A percentile compares a stretch with the other conserved stretches of the same genome.
phyloP scores from a whole-genome alignment of 2,888 invertebrate species.

The Oxyteleia sp. region DNA sequence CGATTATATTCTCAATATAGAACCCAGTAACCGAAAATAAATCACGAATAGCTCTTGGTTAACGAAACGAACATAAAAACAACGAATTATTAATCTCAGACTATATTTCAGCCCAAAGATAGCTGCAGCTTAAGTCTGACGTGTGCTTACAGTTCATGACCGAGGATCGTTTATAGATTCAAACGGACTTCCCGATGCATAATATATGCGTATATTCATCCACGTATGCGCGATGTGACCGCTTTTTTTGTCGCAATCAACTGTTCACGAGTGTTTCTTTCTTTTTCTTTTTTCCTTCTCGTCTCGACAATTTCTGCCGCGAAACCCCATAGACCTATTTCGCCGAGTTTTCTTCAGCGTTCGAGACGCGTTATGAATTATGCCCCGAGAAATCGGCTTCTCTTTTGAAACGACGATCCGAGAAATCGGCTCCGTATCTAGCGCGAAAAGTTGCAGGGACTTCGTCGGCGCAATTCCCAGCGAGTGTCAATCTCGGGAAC shows the following conservation, averaged over 20 bases:
- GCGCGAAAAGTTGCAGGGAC: conserved; percentile 55
- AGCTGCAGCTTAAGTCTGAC: conserved; percentile 74
- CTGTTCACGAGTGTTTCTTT: conserved; percentile 25
- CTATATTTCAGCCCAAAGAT: conserved; percentile 80
- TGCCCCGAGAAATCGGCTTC: not conserved
- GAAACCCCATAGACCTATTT: conserved; percentile 2
- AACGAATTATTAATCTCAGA: conserved; percentile 82
- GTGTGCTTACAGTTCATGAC: conserved; percentile 72
- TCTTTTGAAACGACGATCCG: conserved; percentile 10
- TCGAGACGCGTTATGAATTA: not conserved
- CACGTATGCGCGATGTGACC: conserved; percentile 71
- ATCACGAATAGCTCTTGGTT: conserved; percentile 16
- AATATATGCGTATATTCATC: conserved; percentile 79
- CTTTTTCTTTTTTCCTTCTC: no score
- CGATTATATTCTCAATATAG: no score
- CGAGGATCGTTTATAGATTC: conserved; percentile 74
- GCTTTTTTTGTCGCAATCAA: conserved; percentile 63
- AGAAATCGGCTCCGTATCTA: conserved; percentile 14
- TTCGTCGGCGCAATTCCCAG: conserved; percentile 50
- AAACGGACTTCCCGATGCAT: conserved; percentile 75
- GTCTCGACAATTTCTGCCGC: conserved; percentile 38
- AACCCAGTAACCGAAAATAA: conserved; percentile 26
- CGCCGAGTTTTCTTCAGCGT: not conserved
- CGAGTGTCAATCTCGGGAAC: conserved; percentile 79
- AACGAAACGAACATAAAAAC: conserved; percentile 56